Conservation (phyloP, 2,113 vertebrate genomes). For the Pachyramphus minor region DNA sequence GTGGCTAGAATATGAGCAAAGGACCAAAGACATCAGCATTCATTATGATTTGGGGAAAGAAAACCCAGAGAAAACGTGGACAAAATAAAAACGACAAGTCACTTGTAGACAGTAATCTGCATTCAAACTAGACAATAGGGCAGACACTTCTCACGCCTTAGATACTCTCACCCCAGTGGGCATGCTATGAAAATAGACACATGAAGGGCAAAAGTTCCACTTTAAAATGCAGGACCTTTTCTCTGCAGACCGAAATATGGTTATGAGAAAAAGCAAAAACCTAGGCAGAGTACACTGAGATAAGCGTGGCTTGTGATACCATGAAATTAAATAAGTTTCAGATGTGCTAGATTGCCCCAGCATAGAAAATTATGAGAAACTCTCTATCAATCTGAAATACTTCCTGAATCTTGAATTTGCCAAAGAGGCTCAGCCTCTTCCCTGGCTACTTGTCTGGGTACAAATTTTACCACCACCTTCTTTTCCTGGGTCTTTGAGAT, state of each 20-base stretch:
- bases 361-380: not conserved
- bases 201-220: not conserved
- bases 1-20: not conserved
- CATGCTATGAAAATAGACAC: not conserved
- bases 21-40: not conserved
- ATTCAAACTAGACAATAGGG: constrained; percentile 33
- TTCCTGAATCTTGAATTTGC: not conserved
- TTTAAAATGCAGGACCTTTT: not conserved
- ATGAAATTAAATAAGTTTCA: constrained; percentile 49
- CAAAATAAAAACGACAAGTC: constrained; percentile 12
- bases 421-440: not conserved
- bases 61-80: not conserved
- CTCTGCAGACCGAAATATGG: not conserved
- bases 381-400: not conserved
- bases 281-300: not conserved
- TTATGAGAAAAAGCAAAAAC: constrained; percentile 22
- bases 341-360: not conserved
- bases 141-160: constrained; percentile 37
- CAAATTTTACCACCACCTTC: not conserved
- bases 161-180: not conserved
- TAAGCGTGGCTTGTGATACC: not conserved
- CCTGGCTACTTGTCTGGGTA: not conserved
- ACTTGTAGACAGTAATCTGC: constrained; percentile 27
- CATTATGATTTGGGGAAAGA: not conserved
- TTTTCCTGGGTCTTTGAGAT: not conserved